Evolutionary conservation across 2,888 invertebrate genomes (phyloP), one percentile per base, ranked within the genome.

Genomic region (Acanthosoma haemorrhoidale): DNA sequence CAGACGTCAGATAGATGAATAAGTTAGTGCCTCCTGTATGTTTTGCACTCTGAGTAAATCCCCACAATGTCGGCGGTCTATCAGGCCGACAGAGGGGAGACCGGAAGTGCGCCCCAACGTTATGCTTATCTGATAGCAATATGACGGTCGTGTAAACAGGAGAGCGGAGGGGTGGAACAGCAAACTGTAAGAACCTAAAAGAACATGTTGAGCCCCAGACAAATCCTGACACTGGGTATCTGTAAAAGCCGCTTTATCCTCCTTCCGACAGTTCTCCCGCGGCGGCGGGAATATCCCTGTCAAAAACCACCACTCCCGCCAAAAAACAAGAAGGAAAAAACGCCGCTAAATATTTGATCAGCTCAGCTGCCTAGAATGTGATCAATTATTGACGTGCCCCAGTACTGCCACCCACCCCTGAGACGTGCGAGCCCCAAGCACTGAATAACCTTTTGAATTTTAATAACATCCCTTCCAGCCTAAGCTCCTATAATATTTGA

Each of bases 181-280:
- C 51, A n/a, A n/a, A n/a, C n/a, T 25, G 51, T 51, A 51, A 51
- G 51, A 51, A 25, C 29, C 51, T 51, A 51, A 51, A 29, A 51
- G 51, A 25, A n/a, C 5, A 25, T 51, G 51, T 51, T 51, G 21
- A 51, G 21, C n/a, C 51, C 51, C 51, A 13, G 51, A 51, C 51
- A 51, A 51, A 51, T 51, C 51, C 51, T 51, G 51, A 51, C 51
- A 51, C 51, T n/a, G 51, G 29, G 51, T 13, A n/a, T 9, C 51
- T n/a, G 13, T 13, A 51, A n/a, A 43, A 51, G 51, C 51, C 5
- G 51, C 51, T 51, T 51, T 51, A 51, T n/a, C 3, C 32, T 9
- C 4, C 5, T 32, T 9, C 32, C 4, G 5, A 4, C 32, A 6
- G 5, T 9, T 32, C 32, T 32, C 9, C 32, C 32, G 9, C 25